phyloP scores from a whole-genome alignment of 1,140 invertebrate genomes.

The Yoshiicerus persimilis region DNA sequence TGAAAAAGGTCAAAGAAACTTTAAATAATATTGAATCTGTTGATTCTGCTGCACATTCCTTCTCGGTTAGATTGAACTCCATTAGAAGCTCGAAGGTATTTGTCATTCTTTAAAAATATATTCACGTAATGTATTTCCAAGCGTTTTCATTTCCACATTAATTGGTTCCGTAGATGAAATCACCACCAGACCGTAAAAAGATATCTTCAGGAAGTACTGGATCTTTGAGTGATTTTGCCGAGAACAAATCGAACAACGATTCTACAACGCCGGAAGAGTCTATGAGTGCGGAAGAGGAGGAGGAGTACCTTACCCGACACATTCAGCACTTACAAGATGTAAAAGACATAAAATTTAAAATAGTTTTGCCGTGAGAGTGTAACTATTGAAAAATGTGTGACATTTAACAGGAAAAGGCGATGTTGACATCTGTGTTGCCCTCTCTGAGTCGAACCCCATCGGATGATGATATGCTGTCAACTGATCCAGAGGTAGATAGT shows the following conservation, averaged over 20 bases:
- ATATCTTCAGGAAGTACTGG: slow-evolving; percentile 30
- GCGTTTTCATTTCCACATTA: background rate
- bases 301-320: slow-evolving; percentile 46
- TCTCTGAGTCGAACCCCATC: slow-evolving; percentile 75
- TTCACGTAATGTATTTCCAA: too few relatives aligned
- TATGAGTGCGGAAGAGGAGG: slow-evolving; percentile 49
- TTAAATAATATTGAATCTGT: slow-evolving; percentile 85
- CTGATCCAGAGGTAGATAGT: slow-evolving; percentile 60
- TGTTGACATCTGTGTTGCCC: slow-evolving; percentile 76
- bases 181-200: slow-evolving; percentile 38
- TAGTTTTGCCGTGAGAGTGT: background rate
- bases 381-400: background rate
- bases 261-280: slow-evolving; percentile 28
- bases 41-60: slow-evolving; percentile 77
- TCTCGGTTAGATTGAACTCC: slow-evolving; percentile 70
- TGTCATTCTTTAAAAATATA: background rate
- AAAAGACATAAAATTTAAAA: background rate
- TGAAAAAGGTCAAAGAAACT: slow-evolving; percentile 65
- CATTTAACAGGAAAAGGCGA: slow-evolving; percentile 71
- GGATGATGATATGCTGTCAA: slow-evolving; percentile 76
- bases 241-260: background rate
- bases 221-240: slow-evolving; percentile 33
- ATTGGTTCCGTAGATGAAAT: slow-evolving; percentile 24
- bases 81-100: slow-evolving; percentile 70
- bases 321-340: slow-evolving; percentile 46